Percentiles rank a stretch among this genome's conserved stretches.
Evolutionary conservation across 2,888 invertebrate genomes (phyloP).

Genomic region (Meteorus cinctellus): DNA sequence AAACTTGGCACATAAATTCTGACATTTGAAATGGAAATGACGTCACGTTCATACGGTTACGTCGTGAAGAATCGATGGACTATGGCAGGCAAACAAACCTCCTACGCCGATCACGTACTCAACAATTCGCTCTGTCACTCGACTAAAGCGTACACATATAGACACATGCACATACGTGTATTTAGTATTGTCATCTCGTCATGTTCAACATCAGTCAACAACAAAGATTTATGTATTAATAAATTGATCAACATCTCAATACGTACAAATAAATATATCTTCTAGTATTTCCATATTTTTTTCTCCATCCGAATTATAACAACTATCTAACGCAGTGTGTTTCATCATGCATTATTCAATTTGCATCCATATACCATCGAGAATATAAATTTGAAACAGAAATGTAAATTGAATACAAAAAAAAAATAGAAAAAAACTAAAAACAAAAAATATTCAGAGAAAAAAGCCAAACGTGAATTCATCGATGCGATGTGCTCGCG

Average conservation of each 20-base stretch:
- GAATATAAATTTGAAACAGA: neutral
- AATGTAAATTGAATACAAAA: neutral
- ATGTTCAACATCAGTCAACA: conserved; percentile 43
- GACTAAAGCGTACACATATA: neutral
- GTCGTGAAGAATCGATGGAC: conserved; percentile 38
- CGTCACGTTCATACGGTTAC: conserved; percentile 53
- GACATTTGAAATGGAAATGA: conserved; percentile 56
- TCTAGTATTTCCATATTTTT: neutral
- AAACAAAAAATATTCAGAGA: neutral
- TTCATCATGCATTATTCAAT: neutral
- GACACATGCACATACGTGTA: neutral
- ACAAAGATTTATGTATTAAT: conserved; percentile 6
- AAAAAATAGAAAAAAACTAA: neutral
- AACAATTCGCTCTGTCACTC: conserved; percentile 57
- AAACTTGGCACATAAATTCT: conserved; percentile 61
- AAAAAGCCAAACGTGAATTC: neutral
- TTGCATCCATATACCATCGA: neutral
- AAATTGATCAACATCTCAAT: neutral
- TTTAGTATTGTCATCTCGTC: conserved; percentile 51
- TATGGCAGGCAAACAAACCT: conserved; percentile 21
- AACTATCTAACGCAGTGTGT: neutral
- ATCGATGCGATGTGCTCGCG: neutral
- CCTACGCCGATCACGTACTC: conserved; percentile 63
- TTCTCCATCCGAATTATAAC: neutral
- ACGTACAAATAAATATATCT: neutral